Base-by-base conservation (phyloP, 1,140 invertebrate genomes). In the Drosophila guanche region DNA sequence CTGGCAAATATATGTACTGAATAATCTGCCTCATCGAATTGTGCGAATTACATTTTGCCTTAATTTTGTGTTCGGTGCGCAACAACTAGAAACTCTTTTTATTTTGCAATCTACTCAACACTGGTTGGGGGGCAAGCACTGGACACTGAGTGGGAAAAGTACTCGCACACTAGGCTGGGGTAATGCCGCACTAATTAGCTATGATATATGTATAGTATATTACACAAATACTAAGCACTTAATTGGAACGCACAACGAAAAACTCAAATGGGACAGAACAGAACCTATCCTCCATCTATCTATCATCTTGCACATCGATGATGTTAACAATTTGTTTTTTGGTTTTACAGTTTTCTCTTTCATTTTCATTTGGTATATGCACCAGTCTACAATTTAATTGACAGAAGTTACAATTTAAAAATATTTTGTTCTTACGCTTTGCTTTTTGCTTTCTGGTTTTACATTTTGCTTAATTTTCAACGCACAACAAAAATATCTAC, bases 341-440 rank as follows among this genome's bases (percentile, higher is more conserved):
- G 59, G 22, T 59, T 74, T 33, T 68, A 68, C 27, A 63, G 45
- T 51, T 74, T 77, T 70, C 8, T 10, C 12, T 12, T 37, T 37
- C 33, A 37, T 37, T 37, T 53, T 60, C 51, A 66, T 63, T 83
- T 88, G 75, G 72, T 77, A 76, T 84, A 61, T 81, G 73, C 84
- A 81, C 75, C 89, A 91, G 90, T 91, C 90, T 91, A 91, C 85
- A 85, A 81, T 86, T 90, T 91, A 91, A 91, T 91, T 91, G 90
- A 91, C 90, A 91, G 83, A 91, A 90, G 90, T 91, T 91, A 83
- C 90, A 90, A 90, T 90, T 80, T 71, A 79, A 72, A 71, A 75
- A 76, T 71, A 70, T 66, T 45, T 59, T 43, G 33, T 14, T 46
- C 62, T 77, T 73, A 51, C 43, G 48, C 37, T 37, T 50, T 8